These are phyloP conservation scores for Stercorarius parasiticus DNA, from an alignment of 2,113 vertebrate genomes.

Conservation along the genomic window DNA sequence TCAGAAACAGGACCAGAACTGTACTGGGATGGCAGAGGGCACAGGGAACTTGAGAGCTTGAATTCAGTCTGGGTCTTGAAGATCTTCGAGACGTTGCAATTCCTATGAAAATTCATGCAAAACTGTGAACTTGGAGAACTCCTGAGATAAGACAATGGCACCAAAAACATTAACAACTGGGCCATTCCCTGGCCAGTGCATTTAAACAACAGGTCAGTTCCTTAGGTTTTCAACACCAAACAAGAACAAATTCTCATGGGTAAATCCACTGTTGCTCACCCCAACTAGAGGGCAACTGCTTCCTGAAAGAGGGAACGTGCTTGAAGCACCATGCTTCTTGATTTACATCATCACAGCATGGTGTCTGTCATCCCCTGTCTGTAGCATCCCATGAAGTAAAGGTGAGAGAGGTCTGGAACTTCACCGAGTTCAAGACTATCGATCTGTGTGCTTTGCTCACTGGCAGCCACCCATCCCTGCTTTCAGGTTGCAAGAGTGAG, in stretches of 20 bases:
- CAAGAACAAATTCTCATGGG: neutral
- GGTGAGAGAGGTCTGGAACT: neutral
- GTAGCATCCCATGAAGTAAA: neutral
- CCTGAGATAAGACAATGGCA: neutral
- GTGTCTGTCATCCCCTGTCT: neutral
- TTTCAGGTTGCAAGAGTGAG: neutral
- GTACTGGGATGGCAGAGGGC: neutral
- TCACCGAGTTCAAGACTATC: neutral
- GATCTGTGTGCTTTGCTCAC: neutral
- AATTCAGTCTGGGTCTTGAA: neutral
- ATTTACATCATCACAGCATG: neutral
- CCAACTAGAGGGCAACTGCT: neutral
- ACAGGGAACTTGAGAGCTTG: neutral
- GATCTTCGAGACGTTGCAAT: neutral
- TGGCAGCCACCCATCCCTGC: neutral
- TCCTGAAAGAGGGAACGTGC: neutral
- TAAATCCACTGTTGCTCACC: neutral
- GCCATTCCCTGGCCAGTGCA: neutral
- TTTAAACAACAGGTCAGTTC: neutral
- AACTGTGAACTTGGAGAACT: neutral
- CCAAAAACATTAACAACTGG: neutral
- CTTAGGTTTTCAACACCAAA: neutral
- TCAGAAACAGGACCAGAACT: neutral
- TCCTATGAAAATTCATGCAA: neutral
- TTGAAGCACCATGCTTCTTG: neutral